Percentiles rank a stretch among this genome's conserved stretches.
Conservation (phyloP, 2,113 vertebrate species). For the Hipposideros armiger region DNA sequence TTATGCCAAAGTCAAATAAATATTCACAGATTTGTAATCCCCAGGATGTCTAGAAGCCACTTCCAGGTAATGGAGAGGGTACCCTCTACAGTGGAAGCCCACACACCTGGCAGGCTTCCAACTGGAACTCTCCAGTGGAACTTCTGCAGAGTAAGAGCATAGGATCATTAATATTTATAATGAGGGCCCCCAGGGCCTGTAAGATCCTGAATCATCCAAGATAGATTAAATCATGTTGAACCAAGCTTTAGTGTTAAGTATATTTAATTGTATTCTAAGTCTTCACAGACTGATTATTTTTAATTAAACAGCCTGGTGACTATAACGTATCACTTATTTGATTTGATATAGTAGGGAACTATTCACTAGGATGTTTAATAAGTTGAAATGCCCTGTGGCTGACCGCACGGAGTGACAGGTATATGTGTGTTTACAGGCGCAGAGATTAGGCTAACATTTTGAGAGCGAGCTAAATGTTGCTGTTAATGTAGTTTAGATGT, state of each 20-base stretch:
- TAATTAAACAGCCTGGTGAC: constrained; percentile 70
- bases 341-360: constrained; percentile 49
- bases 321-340: constrained; percentile 62
- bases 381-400: constrained; percentile 27
- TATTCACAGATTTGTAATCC: constrained; percentile 20
- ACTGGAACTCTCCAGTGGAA: constrained; percentile 2
- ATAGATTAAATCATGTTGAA: constrained; percentile 76
- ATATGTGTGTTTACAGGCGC: rapidly evolving
- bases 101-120: background rate
- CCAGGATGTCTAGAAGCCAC: background rate
- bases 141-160: background rate
- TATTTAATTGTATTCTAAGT: constrained; percentile 67
- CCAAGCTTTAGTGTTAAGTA: constrained; percentile 67
- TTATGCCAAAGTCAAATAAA: constrained; percentile 60
- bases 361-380: constrained; percentile 56
- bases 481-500: constrained; percentile 22
- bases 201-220: constrained; percentile 62
- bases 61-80: constrained; percentile 6
- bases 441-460: background rate
- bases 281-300: constrained; percentile 76
- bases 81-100: background rate
- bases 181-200: constrained; percentile 3
- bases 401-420: background rate
- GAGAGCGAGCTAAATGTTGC: constrained; percentile 17
- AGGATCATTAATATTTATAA: constrained; percentile 59